Percentiles rank a stretch among this genome's conserved stretches.
Conservation (phyloP, 2,888 invertebrate species). For the Habrosyne pyritoides region DNA sequence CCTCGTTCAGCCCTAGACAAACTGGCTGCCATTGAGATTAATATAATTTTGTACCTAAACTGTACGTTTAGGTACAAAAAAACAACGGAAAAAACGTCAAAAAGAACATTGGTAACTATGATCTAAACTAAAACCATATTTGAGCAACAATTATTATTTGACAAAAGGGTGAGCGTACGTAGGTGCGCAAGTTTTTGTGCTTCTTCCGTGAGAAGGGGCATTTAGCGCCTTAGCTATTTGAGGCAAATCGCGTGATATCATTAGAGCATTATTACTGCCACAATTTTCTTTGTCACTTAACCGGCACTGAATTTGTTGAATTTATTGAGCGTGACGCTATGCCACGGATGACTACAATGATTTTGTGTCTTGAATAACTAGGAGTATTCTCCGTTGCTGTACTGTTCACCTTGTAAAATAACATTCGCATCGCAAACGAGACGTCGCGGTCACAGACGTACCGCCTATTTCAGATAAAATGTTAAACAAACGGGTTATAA, state of each 20-base stretch:
- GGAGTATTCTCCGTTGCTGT: too few species aligned
- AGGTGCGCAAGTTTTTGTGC: slow-evolving; percentile 32
- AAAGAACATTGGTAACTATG: slow-evolving; percentile 52
- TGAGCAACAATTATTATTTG: slow-evolving; percentile 45
- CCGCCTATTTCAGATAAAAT: slow-evolving; percentile 39
- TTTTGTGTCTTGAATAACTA: slow-evolving; percentile 30
- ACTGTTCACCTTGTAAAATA: background rate
- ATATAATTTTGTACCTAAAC: slow-evolving; percentile 40
- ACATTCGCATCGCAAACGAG: slow-evolving; percentile 20
- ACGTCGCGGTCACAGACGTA: slow-evolving; percentile 28
- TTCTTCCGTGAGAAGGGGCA: slow-evolving; percentile 60
- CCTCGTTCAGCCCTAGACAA: slow-evolving; percentile 28
- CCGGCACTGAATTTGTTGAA: slow-evolving; percentile 54
- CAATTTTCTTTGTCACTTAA: slow-evolving; percentile 73
- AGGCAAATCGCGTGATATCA: slow-evolving; percentile 67
- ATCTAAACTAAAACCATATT: slow-evolving; percentile 53
- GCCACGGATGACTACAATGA: slow-evolving; percentile 44
- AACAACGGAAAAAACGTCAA: slow-evolving; percentile 42
- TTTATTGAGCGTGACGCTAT: slow-evolving; percentile 61
- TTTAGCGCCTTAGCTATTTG: slow-evolving; percentile 63
- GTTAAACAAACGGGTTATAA: slow-evolving; percentile 33
- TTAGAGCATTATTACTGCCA: slow-evolving; percentile 66
- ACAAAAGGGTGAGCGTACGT: slow-evolving; percentile 43
- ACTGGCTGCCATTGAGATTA: slow-evolving; percentile 27
- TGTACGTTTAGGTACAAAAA: too few species aligned